These are phyloP conservation scores for Sceliomorpha sp. DNA, from an alignment of 2,888 invertebrate species.

Conservation along the genomic window DNA sequence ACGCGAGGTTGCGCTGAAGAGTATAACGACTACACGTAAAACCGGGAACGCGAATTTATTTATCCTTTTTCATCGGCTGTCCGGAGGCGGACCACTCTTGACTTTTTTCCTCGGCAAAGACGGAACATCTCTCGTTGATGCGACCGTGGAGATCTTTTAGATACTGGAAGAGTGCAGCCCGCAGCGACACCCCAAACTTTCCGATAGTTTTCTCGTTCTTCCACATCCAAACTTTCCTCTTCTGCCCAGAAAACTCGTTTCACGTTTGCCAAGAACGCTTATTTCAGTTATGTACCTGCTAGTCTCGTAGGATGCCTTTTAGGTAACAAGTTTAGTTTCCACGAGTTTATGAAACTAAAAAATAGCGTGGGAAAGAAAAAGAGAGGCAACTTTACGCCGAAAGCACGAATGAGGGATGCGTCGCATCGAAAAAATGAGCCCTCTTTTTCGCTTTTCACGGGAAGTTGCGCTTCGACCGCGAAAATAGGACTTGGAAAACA, in stretches of 20 bases:
- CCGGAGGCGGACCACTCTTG: constrained; percentile 46
- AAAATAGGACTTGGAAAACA: constrained; percentile 37
- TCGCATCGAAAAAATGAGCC: constrained; percentile 38
- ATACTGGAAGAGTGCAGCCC: constrained; percentile 55
- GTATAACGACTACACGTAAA: constrained; percentile 18
- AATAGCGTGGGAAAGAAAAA: constrained; percentile 56
- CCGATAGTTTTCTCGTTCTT: constrained; percentile 57
- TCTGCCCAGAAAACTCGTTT: constrained; percentile 57
- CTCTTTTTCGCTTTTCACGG: constrained; percentile 30
- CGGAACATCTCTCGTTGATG: constrained; percentile 48
- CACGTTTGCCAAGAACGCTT: constrained; percentile 58
- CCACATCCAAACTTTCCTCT: constrained; percentile 58
- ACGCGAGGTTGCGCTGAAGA: too few species aligned
- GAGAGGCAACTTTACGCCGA: constrained; percentile 34
- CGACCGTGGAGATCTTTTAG: constrained; percentile 54
- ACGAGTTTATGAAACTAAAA: constrained; percentile 59
- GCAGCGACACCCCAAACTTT: constrained; percentile 57
- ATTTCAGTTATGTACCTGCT: constrained; percentile 59
- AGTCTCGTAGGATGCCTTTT: constrained; percentile 57
- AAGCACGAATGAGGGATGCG: constrained; percentile 47
- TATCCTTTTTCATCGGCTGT: constrained; percentile 45
- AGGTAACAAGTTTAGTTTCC: constrained; percentile 59
- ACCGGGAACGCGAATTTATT: constrained; percentile 33
- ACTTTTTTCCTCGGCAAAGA: constrained; percentile 52
- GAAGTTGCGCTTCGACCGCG: constrained; percentile 36